phyloP scores from a whole-genome alignment of 2,113 vertebrate species.

The Percina caprodes region DNA sequence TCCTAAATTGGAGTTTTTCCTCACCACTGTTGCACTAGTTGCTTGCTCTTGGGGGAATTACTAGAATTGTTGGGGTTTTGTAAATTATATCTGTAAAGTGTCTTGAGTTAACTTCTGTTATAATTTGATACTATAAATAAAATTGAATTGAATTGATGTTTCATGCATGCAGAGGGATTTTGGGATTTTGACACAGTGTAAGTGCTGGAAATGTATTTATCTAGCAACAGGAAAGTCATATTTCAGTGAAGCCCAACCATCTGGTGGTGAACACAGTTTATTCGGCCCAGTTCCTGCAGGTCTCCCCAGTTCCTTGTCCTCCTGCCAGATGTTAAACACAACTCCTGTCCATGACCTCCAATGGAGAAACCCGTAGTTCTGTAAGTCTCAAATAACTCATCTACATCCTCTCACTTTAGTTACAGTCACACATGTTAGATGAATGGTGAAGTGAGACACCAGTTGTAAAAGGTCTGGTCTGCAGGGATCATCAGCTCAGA shows the following conservation, averaged over 20 bases:
- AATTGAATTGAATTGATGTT: too few relatives aligned
- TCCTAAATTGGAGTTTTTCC: too few relatives aligned
- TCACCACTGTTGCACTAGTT: too few relatives aligned
- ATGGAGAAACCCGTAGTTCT: slow-evolving; percentile 14
- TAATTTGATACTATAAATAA: too few relatives aligned
- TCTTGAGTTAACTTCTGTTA: too few relatives aligned
- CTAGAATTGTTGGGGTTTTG: too few relatives aligned
- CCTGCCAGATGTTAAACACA: slow-evolving; percentile 49
- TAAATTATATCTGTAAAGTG: too few relatives aligned
- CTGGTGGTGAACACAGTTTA: neutral
- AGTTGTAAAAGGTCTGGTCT: slow-evolving; percentile 23
- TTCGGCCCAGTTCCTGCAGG: neutral
- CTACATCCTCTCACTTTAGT: slow-evolving; percentile 28
- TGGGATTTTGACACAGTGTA: too few relatives aligned
- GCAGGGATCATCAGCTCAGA: slow-evolving; percentile 27
- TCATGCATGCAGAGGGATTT: too few relatives aligned
- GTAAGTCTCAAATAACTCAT: slow-evolving; percentile 16
- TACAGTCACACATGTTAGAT: slow-evolving; percentile 26
- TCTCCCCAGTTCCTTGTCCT: slow-evolving; percentile 41
- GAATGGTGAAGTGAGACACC: slow-evolving; percentile 22
- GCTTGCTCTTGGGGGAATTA: too few relatives aligned
- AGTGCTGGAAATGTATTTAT: slow-evolving; percentile 8
- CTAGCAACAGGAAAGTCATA: slow-evolving; percentile 3
- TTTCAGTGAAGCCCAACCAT: neutral
- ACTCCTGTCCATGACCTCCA: slow-evolving; percentile 37